Evolutionary conservation across 2,888 invertebrate genomes (phyloP).

Genomic region (Xanthia icteritia): DNA sequence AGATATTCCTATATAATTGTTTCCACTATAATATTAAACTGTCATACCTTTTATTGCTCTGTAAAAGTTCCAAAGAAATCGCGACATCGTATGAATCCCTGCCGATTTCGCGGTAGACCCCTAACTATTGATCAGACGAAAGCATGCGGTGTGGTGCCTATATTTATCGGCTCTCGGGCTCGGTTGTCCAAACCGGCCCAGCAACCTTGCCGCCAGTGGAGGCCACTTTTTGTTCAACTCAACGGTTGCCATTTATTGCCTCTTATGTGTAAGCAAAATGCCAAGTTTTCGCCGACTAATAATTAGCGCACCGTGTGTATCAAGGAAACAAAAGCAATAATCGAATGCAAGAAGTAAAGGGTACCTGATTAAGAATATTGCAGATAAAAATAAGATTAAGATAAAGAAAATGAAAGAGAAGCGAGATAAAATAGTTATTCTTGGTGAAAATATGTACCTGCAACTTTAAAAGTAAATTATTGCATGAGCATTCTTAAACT

Average conservation of each 20-base stretch:
- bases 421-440: not conserved
- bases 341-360: not conserved
- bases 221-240: slow-evolving; percentile 79
- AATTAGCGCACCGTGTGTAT: slow-evolving; percentile 29
- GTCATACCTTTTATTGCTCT: not conserved
- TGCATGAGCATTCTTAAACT: not conserved
- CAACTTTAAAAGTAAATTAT: not conserved
- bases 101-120: slow-evolving; percentile 32
- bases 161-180: slow-evolving; percentile 62
- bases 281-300: slow-evolving; percentile 25
- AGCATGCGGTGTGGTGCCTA: slow-evolving; percentile 65
- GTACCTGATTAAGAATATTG: not conserved
- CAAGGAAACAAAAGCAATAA: slow-evolving; percentile 11
- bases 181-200: slow-evolving; percentile 76
- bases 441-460: not conserved
- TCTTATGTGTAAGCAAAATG: slow-evolving; percentile 49
- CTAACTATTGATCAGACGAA: slow-evolving; percentile 66
- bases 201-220: slow-evolving; percentile 79
- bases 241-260: slow-evolving; percentile 42
- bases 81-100: slow-evolving; percentile 3
- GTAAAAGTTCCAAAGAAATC: not conserved
- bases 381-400: not conserved
- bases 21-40: not conserved
- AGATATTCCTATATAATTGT: not conserved
- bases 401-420: not conserved